Evolutionary conservation across 2,113 vertebrate species (phyloP).

Genomic region (Orcinus orca): DNA sequence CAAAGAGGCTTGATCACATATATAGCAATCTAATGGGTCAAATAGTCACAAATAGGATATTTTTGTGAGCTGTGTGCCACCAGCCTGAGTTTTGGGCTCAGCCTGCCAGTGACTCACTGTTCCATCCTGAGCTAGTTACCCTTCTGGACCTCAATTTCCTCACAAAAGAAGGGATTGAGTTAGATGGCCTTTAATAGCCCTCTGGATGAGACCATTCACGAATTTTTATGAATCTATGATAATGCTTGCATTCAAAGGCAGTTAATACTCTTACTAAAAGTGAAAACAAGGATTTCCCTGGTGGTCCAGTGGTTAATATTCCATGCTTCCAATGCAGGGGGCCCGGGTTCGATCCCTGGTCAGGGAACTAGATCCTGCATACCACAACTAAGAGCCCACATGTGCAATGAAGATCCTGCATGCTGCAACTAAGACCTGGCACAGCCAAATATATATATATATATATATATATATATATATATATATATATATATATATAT

Average conservation of each 20-base stretch:
- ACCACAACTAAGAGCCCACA: no score
- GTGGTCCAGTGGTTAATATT: no score
- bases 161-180: background rate
- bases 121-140: background rate
- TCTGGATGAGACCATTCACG: background rate
- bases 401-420: no score
- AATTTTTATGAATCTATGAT: background rate
- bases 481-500: no score
- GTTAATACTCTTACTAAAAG: background rate
- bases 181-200: background rate
- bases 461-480: background rate
- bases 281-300: no score
- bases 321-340: no score
- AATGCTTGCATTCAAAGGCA: slow-evolving; percentile 20
- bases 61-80: background rate
- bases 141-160: background rate
- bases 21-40: background rate
- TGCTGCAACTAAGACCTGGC: no score
- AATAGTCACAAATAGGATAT: background rate
- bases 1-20: background rate
- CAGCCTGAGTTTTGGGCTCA: background rate
- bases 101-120: background rate
- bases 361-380: no score
- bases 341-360: no score
- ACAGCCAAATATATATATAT: no score